Evolutionary conservation across 2,113 vertebrate genomes (phyloP).

Genomic region (Hippocampus abdominalis): DNA sequence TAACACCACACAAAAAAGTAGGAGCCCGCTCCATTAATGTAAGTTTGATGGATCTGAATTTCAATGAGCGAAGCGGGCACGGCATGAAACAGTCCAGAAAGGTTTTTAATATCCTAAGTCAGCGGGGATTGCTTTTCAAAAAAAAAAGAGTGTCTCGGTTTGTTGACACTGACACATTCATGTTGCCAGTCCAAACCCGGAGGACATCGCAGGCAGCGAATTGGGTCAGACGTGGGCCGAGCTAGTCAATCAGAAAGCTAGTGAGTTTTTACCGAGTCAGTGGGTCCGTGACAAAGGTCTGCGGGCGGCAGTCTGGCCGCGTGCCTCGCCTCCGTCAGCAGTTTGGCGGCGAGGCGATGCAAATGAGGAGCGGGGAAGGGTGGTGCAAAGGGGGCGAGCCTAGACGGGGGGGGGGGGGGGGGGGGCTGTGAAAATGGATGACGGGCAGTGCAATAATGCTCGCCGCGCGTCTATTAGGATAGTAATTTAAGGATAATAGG

Average conservation of each 20-base stretch:
- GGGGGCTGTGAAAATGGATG: constrained; percentile 29
- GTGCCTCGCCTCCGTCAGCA: constrained; percentile 56
- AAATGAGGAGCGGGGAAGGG: constrained; percentile 8
- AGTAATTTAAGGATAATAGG: constrained; percentile 42
- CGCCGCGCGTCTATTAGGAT: neutral
- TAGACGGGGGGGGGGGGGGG: constrained; percentile 27
- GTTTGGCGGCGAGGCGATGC: constrained; percentile 28
- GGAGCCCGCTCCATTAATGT: constrained; percentile 22
- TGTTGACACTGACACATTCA: constrained; percentile 7
- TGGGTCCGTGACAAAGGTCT: constrained; percentile 44
- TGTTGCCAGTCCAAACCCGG: constrained; percentile 17
- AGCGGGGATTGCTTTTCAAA: constrained; percentile 2
- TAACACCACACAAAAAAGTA: constrained; percentile 35
- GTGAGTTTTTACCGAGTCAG: constrained; percentile 53
- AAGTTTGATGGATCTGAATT: constrained; percentile 40
- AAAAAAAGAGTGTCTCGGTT: constrained; percentile 7
- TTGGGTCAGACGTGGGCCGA: constrained; percentile 10
- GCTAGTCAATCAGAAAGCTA: constrained; percentile 40
- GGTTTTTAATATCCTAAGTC: constrained; percentile 16
- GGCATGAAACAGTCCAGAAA: constrained; percentile 1
- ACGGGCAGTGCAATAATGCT: constrained; percentile 53
- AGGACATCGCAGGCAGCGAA: constrained; percentile 4
- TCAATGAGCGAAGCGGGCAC: constrained; percentile 20
- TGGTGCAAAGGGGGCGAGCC: constrained; percentile 4
- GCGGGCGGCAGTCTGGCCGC: constrained; percentile 35